phyloP scores from a whole-genome alignment of 2,797 vertebrate species.

The Petrocephalus schoutedeni region DNA sequence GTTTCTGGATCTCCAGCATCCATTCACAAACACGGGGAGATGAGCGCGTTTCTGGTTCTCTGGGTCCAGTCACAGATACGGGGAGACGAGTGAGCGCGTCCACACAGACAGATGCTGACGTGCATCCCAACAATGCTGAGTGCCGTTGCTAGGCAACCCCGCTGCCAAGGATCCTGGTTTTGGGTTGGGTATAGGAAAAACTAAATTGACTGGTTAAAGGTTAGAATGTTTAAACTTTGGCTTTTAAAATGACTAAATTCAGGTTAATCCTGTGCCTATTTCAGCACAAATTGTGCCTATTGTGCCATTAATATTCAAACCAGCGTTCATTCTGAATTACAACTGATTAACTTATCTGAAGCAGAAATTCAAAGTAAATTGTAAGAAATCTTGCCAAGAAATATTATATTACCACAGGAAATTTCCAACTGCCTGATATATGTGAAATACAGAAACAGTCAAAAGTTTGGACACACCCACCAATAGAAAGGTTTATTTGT shows the following conservation, averaged over 20 bases:
- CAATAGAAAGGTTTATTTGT: neutral
- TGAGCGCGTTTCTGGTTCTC: too few relatives aligned
- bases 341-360: neutral
- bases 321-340: neutral
- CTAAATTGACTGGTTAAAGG: slow-evolving; percentile 25
- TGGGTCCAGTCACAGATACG: too few relatives aligned
- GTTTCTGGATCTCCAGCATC: too few relatives aligned
- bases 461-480: neutral
- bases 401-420: neutral
- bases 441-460: neutral
- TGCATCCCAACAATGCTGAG: slow-evolving; percentile 27
- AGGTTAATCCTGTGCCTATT: neutral
- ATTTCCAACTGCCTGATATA: neutral
- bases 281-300: neutral
- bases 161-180: slow-evolving; percentile 13
- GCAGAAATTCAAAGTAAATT: neutral
- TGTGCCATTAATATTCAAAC: neutral
- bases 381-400: neutral
- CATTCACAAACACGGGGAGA: too few relatives aligned
- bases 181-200: slow-evolving; percentile 14
- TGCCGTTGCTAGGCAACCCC: slow-evolving; percentile 45
- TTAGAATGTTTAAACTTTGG: slow-evolving; percentile 10
- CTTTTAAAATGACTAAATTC: neutral
- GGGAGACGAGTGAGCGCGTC: neutral
- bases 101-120: slow-evolving; percentile 14